Percentiles rank a stretch among this genome's conserved stretches.
phyloP scores from a whole-genome alignment of 2,797 vertebrate genomes.

The Hippoglossus hippoglossus region DNA sequence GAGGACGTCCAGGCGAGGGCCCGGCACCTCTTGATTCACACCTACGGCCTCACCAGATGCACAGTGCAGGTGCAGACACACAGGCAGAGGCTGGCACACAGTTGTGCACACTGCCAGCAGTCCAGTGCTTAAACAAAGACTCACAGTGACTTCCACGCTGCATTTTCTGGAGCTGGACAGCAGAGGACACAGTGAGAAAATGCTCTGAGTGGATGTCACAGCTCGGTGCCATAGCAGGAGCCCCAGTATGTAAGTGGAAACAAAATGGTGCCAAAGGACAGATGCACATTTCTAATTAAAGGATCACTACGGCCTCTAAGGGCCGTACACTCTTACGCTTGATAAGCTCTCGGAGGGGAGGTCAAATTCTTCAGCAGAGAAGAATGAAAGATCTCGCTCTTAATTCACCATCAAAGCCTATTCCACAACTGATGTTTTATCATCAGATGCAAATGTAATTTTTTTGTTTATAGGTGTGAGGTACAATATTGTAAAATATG shows the following conservation, averaged over 20 bases:
- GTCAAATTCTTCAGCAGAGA: conserved; percentile 35
- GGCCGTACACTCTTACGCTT: conserved; percentile 30
- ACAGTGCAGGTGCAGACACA: conserved; percentile 94
- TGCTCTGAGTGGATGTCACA: conserved; percentile 5
- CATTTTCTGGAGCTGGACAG: conserved; percentile 11
- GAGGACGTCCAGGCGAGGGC: conserved; percentile 94
- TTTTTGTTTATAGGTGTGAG: conserved; percentile 32
- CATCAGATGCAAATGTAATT: conserved; percentile 34
- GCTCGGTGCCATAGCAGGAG: conserved; percentile 29
- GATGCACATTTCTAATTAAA: conserved; percentile 49
- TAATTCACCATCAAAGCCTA: conserved; percentile 78
- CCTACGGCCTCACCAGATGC: conserved; percentile 90
- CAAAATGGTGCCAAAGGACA: conserved; percentile 58
- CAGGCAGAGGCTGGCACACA: conserved; percentile 83
- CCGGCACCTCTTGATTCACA: conserved; percentile 90
- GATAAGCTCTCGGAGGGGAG: conserved; percentile 22
- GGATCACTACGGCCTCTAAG: conserved; percentile 24
- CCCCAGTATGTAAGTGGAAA: conserved; percentile 16
- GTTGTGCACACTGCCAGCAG: conserved; percentile 87
- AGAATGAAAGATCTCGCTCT: conserved; percentile 33
- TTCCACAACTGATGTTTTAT: conserved; percentile 33
- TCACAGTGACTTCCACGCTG: conserved; percentile 8
- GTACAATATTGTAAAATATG: neutral
- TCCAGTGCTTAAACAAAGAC: conserved; percentile 77
- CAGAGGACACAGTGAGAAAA: neutral